Evolutionary conservation across 2,113 vertebrate species (phyloP).

Genomic region (Saccopteryx leptura): DNA sequence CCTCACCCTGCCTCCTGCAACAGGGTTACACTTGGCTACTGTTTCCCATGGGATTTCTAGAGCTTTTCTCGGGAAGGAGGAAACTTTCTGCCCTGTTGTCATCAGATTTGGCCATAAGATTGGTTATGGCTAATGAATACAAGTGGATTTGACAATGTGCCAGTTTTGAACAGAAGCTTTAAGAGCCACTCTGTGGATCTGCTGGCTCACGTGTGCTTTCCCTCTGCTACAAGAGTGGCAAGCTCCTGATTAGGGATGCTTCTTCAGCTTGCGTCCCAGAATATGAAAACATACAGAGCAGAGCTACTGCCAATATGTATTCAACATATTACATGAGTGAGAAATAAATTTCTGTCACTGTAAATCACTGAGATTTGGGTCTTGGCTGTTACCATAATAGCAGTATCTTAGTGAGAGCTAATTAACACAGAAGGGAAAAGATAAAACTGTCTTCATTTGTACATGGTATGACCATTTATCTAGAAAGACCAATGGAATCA

Average conservation of each 20-base stretch:
- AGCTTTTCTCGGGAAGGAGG: not conserved
- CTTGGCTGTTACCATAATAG: not conserved
- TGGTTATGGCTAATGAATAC: not conserved
- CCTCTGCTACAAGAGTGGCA: not conserved
- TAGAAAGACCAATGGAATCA: not conserved
- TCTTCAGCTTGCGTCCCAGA: not conserved
- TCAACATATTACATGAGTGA: not conserved
- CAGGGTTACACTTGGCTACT: not conserved
- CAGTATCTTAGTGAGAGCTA: not conserved
- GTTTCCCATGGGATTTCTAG: not conserved
- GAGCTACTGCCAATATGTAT: not conserved
- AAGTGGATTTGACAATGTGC: not conserved
- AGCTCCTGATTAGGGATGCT: not conserved
- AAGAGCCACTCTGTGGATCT: not conserved
- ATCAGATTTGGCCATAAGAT: not conserved
- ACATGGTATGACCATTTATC: not conserved
- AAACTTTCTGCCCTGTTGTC: not conserved
- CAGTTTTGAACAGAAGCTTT: not conserved
- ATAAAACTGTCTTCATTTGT: not conserved
- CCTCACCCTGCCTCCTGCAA: not conserved
- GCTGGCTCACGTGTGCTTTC: not conserved
- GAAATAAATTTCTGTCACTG: not conserved
- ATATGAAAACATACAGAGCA: not conserved
- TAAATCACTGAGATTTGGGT: not conserved
- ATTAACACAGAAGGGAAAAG: not conserved